Evolutionary conservation across 2,888 invertebrate genomes (phyloP), one percentile per base, ranked within the genome.

Genomic region (Pseudococcus jackbeardsleyi): DNA sequence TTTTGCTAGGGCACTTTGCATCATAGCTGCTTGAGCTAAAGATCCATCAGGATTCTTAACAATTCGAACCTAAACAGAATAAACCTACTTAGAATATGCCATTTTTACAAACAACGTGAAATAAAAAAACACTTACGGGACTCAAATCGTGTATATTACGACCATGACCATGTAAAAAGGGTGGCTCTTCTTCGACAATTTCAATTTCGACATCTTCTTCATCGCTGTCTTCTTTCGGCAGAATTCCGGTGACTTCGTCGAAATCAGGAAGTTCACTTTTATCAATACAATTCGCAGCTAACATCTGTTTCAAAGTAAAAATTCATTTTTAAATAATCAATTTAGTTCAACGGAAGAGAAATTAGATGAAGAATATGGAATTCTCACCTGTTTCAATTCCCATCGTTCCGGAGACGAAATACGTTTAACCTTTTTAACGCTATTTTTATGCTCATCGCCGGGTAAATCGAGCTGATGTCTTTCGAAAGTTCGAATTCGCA

Each of bases 21-120:
- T 99, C 97, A 99, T 98, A 0, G 99, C 99, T 0, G 99, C 98
- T 92, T 99, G 99, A 0, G 99, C 99, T 33, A 99, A 92, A 0
- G 99, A 99, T 0, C 99, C 99, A 92, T 99, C 99, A 0, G 99
- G 99, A 93, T 99, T 99, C 93, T 99, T 99, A 0, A 99, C 98
- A 90, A 99, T 99, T 90, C 94, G 92, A 22, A 94, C 90, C 90
- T 90, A 54, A 46, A 89, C 86, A 86, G 33, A 33, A 59, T 22
- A 82, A 4, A 42, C 5, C 6, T 8, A 5, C 48, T 39, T 82
- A 42, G 42, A 82, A 15, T n/a, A 46, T 22, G 12, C 42, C 42
- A 42, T 5, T 42, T 9, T 42, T 6, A 50, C 15, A 0, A 84
- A 84, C 0, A 0, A 48, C 3, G 3, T 39, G 1, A 39, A 42